Conservation (phyloP, 2,797 vertebrate species). For the Tamandua tetradactyla region DNA sequence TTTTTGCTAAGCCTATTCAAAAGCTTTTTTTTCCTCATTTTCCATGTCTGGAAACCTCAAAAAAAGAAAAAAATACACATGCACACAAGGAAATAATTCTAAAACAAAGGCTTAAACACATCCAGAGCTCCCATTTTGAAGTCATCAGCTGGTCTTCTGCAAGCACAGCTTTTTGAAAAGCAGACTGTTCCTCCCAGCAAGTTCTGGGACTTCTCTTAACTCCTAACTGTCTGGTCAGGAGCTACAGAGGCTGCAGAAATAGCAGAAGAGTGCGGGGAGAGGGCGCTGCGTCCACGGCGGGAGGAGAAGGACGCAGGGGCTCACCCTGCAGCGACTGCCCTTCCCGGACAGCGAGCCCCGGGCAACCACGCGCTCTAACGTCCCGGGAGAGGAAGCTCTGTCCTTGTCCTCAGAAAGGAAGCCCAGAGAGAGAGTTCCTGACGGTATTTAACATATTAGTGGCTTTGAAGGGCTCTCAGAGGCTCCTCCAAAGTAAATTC, state of each 20-base stretch:
- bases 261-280: fast-evolving
- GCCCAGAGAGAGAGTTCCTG: neutral
- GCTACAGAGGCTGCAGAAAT: neutral
- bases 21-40: conserved; percentile 32
- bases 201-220: neutral
- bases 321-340: too few relatives aligned
- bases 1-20: conserved; percentile 55
- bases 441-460: neutral
- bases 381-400: neutral
- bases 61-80: conserved; percentile 47
- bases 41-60: conserved; percentile 70
- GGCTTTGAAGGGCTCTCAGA: neutral
- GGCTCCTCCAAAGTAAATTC: neutral
- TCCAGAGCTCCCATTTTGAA: conserved; percentile 62
- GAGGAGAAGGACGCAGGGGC: too few relatives aligned
- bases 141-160: conserved; percentile 7
- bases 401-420: neutral
- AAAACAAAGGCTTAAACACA: conserved; percentile 62
- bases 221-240: neutral
- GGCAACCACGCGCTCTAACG: too few relatives aligned
- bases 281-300: too few relatives aligned
- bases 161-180: neutral
- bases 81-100: conserved; percentile 73
- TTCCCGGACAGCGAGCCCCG: too few relatives aligned
- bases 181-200: neutral